Conservation (phyloP, 2,888 invertebrate species). For the Strigamia crassipes region DNA sequence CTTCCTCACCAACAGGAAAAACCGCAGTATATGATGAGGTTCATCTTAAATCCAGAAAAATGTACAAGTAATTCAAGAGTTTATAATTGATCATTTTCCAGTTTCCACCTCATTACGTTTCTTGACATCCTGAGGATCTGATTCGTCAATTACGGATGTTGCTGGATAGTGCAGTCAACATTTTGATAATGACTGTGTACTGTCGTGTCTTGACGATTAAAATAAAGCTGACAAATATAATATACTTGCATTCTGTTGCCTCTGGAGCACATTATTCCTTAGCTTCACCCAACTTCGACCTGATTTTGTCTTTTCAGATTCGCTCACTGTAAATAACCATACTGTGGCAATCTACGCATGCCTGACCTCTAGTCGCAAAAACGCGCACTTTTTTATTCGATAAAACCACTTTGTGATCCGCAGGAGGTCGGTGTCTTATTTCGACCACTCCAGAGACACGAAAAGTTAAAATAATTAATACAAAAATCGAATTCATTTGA, state of each 20-base stretch:
- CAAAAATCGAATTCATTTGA: too few species aligned
- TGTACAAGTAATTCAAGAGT: neutral
- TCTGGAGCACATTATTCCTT: neutral
- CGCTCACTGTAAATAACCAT: neutral
- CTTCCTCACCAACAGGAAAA: conserved; percentile 17
- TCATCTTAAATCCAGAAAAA: neutral
- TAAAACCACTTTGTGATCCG: neutral
- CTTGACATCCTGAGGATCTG: neutral
- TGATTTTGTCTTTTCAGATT: neutral
- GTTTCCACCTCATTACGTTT: neutral
- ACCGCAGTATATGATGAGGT: neutral
- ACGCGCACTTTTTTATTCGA: neutral
- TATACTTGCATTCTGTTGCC: neutral
- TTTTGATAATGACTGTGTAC: too few species aligned
- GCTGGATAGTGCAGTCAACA: neutral
- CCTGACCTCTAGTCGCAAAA: neutral
- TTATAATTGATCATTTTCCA: neutral
- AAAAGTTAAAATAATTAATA: too few species aligned
- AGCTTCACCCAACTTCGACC: neutral
- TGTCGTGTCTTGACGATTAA: too few species aligned
- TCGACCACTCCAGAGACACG: too few species aligned
- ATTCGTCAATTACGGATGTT: neutral
- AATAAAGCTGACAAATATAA: too few species aligned
- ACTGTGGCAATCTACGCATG: neutral
- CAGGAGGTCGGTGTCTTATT: neutral